Conservation (phyloP, 1,140 invertebrate genomes). For the Odontomachus brunneus region DNA sequence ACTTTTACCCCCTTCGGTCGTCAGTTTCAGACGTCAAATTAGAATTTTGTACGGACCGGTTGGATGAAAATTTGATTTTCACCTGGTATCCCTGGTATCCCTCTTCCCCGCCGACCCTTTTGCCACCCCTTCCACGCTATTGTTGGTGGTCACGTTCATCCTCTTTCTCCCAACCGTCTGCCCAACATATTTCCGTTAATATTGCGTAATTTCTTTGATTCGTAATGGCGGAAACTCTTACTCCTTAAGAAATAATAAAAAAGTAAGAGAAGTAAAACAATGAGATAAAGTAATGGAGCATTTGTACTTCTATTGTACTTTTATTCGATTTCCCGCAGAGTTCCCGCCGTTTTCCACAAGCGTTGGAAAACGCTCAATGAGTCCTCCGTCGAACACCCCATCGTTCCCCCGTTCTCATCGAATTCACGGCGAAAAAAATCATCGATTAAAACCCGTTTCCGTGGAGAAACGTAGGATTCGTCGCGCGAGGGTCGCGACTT, state of each 20-base stretch:
- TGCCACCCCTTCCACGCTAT: conserved; percentile 60
- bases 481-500: conserved; percentile 50
- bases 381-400: not conserved
- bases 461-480: conserved; percentile 58
- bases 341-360: not conserved
- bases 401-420: conserved; percentile 47
- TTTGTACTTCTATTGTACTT: not conserved
- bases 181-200: conserved; percentile 45
- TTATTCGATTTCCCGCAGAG: not conserved
- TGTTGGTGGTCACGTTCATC: conserved; percentile 26
- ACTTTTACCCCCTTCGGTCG: conserved; percentile 71
- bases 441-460: conserved; percentile 64
- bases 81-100: conserved; percentile 69
- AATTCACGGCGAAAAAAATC: conserved; percentile 44
- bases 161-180: conserved; percentile 19
- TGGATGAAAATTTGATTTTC: conserved; percentile 80
- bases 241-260: not conserved
- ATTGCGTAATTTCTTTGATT: conserved; percentile 27
- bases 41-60: conserved; percentile 82
- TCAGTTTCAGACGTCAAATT: conserved; percentile 82
- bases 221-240: too few relatives aligned
- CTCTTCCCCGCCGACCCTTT: conserved; percentile 52
- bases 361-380: not conserved
- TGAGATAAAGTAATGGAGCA: not conserved
- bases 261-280: not conserved